Conservation (phyloP, 2,113 vertebrate genomes). For the Brachyistius frenatus region DNA sequence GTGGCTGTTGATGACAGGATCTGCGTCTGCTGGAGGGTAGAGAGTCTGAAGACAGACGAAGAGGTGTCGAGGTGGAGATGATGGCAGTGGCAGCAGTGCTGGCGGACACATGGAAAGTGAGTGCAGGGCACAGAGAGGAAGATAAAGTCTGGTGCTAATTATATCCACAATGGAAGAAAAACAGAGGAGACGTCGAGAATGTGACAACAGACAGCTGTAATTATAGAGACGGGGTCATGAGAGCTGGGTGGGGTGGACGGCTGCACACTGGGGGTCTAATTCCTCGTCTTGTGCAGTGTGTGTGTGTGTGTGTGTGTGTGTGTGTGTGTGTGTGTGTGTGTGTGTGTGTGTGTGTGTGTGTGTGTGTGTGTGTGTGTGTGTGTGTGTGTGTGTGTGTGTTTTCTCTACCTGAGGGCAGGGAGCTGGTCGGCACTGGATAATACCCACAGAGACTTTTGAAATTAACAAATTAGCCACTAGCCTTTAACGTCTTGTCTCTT, state of each 20-base stretch:
- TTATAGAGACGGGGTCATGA: slow-evolving; percentile 61
- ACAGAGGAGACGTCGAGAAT: slow-evolving; percentile 56
- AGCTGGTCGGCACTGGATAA: slow-evolving; percentile 26
- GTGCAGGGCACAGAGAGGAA: slow-evolving; percentile 38
- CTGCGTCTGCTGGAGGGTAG: background rate
- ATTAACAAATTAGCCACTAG: slow-evolving; percentile 47
- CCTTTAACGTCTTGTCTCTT: background rate
- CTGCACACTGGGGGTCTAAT: slow-evolving; percentile 61
- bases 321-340: slow-evolving; percentile 13
- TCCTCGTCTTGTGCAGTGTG: slow-evolving; percentile 11
- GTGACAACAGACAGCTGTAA: slow-evolving; percentile 68
- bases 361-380: slow-evolving; percentile 20
- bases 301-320: slow-evolving; percentile 7
- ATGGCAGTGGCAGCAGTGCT: background rate
- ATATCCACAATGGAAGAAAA: slow-evolving; percentile 74
- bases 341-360: slow-evolving; percentile 20
- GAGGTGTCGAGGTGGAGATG: background rate
- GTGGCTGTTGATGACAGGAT: background rate
- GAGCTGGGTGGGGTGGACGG: slow-evolving; percentile 56
- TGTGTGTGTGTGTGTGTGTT: slow-evolving; percentile 35
- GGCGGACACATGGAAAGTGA: slow-evolving; percentile 45
- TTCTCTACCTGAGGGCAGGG: slow-evolving; percentile 51
- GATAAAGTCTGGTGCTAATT: slow-evolving; percentile 66
- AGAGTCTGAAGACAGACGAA: slow-evolving; percentile 1
- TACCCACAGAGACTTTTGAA: slow-evolving; percentile 44